A percentile compares a stretch with the other conserved stretches of the same genome.
Evolutionary conservation across 1,140 invertebrate species (phyloP).

Genomic region (Forficula auricularia): DNA sequence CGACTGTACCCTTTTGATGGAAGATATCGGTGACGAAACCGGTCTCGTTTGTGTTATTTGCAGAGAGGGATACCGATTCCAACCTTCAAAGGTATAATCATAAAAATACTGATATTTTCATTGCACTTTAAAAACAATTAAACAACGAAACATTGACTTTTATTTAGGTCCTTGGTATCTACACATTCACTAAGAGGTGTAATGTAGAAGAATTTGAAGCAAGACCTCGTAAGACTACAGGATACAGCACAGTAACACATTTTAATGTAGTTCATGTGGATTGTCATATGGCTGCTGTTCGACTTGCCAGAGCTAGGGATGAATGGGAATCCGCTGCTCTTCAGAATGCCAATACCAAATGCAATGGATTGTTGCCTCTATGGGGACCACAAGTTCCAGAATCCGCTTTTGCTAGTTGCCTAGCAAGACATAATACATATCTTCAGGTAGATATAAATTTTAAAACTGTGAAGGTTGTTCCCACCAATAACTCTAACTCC

Average conservation of each 20-base stretch:
- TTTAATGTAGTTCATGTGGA: constrained; percentile 97
- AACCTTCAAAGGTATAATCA: constrained; percentile 62
- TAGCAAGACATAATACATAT: constrained; percentile 77
- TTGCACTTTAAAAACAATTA: too few species aligned
- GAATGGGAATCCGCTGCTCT: constrained; percentile 96
- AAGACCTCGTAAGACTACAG: constrained; percentile 63
- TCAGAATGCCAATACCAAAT: constrained; percentile 94
- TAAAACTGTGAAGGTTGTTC: neutral
- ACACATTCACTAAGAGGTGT: constrained; percentile 91
- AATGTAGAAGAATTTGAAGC: constrained; percentile 87
- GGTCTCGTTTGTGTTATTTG: constrained; percentile 96
- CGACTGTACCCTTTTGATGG: constrained; percentile 73
- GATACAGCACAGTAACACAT: constrained; percentile 89
- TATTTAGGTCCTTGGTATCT: constrained; percentile 68
- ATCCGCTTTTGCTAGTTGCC: constrained; percentile 80
- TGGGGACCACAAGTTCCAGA: constrained; percentile 94
- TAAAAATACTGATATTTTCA: too few species aligned
- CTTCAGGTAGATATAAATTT: constrained; percentile 32
- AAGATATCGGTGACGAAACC: constrained; percentile 85
- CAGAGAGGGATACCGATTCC: constrained; percentile 91
- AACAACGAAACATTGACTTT: constrained; percentile 13
- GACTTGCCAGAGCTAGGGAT: constrained; percentile 56
- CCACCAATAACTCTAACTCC: too few species aligned
- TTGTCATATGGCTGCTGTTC: constrained; percentile 91
- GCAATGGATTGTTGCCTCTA: constrained; percentile 86